Conservation (phyloP, 2,113 vertebrate species). For the Glareola pratincola region DNA sequence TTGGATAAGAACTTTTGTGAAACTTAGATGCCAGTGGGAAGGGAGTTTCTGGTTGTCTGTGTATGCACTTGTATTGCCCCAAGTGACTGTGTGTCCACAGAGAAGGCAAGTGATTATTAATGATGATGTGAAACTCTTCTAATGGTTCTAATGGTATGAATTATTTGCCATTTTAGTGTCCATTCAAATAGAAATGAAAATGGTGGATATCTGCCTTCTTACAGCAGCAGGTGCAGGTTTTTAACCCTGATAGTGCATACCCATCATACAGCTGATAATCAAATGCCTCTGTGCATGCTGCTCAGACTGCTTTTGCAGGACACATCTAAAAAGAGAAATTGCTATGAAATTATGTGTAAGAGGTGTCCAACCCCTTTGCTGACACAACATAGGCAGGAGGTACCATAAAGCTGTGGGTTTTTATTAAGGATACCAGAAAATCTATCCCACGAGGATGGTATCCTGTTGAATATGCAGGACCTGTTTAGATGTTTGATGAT, state of each 20-base stretch:
- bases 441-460: background rate
- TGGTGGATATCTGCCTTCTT: background rate
- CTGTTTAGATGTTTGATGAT: background rate
- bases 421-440: background rate
- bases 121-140: background rate
- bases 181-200: background rate
- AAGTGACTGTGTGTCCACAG: background rate
- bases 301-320: background rate
- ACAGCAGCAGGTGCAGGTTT: background rate
- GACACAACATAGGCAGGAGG: background rate
- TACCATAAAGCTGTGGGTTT: background rate
- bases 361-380: background rate
- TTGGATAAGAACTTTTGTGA: conserved; percentile 51
- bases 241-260: background rate
- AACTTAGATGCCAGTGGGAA: background rate
- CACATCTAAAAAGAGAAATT: background rate
- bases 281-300: background rate
- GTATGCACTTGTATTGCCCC: background rate
- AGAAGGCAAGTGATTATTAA: background rate
- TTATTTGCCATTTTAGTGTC: background rate
- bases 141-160: background rate
- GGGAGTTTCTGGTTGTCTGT: background rate
- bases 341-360: background rate
- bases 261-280: background rate
- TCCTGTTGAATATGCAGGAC: background rate